phyloP scores from a whole-genome alignment of 2,113 vertebrate genomes.

The Rhynchopsitta pachyrhyncha region DNA sequence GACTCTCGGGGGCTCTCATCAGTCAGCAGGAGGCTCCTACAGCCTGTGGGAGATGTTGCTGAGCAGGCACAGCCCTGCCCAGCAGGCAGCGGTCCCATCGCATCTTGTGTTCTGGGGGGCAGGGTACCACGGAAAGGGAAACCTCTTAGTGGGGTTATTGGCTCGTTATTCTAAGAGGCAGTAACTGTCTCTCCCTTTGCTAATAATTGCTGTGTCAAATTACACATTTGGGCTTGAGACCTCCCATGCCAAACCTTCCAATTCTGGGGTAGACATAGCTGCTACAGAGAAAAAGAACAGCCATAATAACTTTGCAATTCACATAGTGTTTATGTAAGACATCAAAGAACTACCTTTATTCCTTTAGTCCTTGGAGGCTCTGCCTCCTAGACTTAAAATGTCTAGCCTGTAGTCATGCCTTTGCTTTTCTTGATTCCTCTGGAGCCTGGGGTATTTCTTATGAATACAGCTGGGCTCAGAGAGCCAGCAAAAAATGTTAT shows the following conservation, averaged over 20 bases:
- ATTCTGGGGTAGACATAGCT: not conserved
- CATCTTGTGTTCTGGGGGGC: rapidly evolving
- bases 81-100: rapidly evolving
- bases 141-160: not conserved
- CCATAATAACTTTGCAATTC: not conserved
- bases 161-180: not conserved
- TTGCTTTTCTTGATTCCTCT: not conserved
- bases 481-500: not conserved
- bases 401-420: not conserved
- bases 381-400: not conserved
- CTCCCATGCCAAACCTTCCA: not conserved
- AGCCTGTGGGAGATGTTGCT: not conserved
- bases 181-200: not conserved
- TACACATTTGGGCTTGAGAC: not conserved
- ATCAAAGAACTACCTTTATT: not conserved
- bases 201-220: not conserved
- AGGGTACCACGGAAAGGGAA: not conserved
- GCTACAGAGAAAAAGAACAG: not conserved
- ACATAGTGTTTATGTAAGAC: not conserved
- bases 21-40: not conserved
- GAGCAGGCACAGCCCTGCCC: not conserved
- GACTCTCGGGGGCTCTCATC: rapidly evolving
- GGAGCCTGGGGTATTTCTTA: not conserved
- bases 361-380: not conserved
- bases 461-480: not conserved